These are phyloP conservation scores for Tubiluchus corallicola DNA, from an alignment of 2,888 invertebrate genomes.

Conservation along the genomic window DNA sequence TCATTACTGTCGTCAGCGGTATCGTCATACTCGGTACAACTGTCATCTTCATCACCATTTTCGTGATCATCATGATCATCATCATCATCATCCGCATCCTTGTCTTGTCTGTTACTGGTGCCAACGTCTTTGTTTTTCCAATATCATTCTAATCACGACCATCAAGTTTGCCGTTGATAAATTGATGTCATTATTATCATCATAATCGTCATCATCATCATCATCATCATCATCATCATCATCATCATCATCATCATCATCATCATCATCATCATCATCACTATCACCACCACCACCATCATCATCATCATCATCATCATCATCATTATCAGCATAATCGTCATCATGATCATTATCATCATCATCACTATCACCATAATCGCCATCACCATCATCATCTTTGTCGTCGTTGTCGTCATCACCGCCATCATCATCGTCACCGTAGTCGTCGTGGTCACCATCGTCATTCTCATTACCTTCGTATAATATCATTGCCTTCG, in stretches of 20 bases:
- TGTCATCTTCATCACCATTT: slow-evolving; percentile 2
- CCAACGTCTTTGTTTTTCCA: background rate
- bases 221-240: slow-evolving; percentile 4
- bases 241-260: slow-evolving; percentile 6
- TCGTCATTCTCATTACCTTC: slow-evolving; percentile 2
- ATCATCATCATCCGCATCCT: too few species aligned
- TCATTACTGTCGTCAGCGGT: background rate
- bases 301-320: background rate
- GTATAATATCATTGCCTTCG: slow-evolving; percentile 1
- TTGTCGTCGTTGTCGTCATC: too few species aligned
- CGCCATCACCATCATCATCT: too few species aligned
- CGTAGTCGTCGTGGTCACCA: too few species aligned
- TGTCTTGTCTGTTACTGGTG: background rate
- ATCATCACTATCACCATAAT: slow-evolving; percentile 1
- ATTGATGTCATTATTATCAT: too few species aligned
- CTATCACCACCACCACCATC: background rate
- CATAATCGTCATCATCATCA: slow-evolving; percentile 5
- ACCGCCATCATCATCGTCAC: too few species aligned
- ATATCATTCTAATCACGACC: background rate
- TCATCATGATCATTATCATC: too few species aligned
- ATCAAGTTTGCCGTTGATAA: background rate
- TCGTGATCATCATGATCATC: slow-evolving; percentile 5
- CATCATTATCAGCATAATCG: too few species aligned
- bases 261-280: slow-evolving; percentile 5
- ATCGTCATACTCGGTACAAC: background rate